Conservation (phyloP, 2,113 vertebrate genomes). For the Tachuris rubrigastra region DNA sequence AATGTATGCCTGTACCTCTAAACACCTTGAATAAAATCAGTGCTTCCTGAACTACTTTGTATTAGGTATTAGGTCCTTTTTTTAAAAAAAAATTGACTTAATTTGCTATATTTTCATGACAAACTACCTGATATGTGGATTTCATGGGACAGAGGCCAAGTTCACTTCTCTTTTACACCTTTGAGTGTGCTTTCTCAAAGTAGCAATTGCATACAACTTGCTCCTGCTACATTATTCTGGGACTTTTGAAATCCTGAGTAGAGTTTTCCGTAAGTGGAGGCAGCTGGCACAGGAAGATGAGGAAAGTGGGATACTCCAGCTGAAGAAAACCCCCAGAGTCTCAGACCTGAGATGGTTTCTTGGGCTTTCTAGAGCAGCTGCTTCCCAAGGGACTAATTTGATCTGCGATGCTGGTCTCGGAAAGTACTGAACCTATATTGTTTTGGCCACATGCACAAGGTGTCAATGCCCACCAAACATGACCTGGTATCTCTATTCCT, state of each 20-base stretch:
- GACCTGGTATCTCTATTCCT: background rate
- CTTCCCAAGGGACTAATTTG: background rate
- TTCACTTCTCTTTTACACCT: background rate
- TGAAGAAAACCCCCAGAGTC: background rate
- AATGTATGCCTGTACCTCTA: background rate
- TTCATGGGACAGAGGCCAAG: background rate
- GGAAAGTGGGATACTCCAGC: background rate
- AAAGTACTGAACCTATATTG: background rate
- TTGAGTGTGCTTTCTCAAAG: background rate
- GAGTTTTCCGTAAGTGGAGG: background rate
- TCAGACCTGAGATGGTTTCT: background rate
- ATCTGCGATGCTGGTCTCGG: background rate
- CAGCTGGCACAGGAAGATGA: background rate
- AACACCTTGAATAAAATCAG: background rate
- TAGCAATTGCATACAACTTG: background rate
- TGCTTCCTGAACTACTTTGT: background rate
- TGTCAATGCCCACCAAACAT: background rate
- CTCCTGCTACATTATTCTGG: background rate
- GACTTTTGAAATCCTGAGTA: background rate
- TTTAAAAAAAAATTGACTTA: background rate
- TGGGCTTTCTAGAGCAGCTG: background rate
- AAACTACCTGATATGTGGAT: background rate
- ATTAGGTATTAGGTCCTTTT: background rate
- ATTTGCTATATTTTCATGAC: background rate
- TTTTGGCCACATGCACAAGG: rapidly evolving